phyloP scores from a whole-genome alignment of 1,140 invertebrate genomes.

The Amphibalanus amphitrite region DNA sequence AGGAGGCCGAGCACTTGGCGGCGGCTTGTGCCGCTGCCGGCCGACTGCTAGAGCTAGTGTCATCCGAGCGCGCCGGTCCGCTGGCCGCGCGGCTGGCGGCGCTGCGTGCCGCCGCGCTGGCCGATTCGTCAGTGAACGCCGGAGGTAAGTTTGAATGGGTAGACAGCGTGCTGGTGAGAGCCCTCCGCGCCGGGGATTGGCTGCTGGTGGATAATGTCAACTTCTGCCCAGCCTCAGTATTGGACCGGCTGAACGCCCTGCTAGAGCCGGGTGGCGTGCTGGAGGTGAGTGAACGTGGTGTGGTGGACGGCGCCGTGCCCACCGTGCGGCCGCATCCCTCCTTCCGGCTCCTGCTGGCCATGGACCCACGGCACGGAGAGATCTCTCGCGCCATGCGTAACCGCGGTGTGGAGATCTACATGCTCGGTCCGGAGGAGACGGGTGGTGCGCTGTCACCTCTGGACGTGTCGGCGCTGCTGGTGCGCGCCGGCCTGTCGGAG shows the following conservation, averaged over 20 bases:
- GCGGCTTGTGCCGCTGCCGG: neutral
- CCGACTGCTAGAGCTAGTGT: neutral
- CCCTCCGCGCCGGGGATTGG: constrained; percentile 70
- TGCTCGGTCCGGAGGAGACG: neutral
- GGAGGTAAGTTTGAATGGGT: constrained; percentile 94
- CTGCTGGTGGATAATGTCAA: constrained; percentile 92
- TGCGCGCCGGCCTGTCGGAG: constrained; percentile 30
- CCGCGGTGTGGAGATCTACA: constrained; percentile 76
- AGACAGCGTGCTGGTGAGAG: constrained; percentile 66
- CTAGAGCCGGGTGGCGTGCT: constrained; percentile 83
- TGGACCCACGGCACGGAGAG: constrained; percentile 86
- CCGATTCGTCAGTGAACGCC: constrained; percentile 34
- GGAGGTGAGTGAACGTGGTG: constrained; percentile 78
- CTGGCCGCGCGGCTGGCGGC: neutral
- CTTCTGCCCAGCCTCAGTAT: constrained; percentile 84
- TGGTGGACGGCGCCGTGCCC: constrained; percentile 46
- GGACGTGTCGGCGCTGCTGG: constrained; percentile 38
- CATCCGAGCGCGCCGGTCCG: neutral
- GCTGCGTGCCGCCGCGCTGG: neutral
- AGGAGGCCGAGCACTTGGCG: neutral
- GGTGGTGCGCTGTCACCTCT: constrained; percentile 20
- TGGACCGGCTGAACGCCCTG: constrained; percentile 88
- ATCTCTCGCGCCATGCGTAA: constrained; percentile 97
- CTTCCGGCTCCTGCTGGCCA: constrained; percentile 85
- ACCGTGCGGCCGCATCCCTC: constrained; percentile 68